phyloP scores from a whole-genome alignment of 2,797 vertebrate species.

The Menidia menidia region DNA sequence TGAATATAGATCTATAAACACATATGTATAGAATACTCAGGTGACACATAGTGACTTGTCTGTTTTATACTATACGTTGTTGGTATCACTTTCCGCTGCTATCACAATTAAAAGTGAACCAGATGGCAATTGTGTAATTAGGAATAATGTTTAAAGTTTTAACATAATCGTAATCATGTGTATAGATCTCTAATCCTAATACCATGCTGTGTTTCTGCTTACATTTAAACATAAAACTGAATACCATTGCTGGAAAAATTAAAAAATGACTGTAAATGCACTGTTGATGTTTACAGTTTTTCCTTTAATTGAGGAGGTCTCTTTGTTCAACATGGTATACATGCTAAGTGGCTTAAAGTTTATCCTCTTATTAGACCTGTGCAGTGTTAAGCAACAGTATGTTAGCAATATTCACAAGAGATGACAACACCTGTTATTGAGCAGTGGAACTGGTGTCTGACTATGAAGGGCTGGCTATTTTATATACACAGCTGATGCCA shows the following conservation, averaged over 20 bases:
- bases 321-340: not conserved
- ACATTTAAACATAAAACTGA: too few relatives aligned
- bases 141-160: too few relatives aligned
- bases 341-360: constrained; percentile 42
- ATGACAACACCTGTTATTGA: constrained; percentile 63
- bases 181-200: too few relatives aligned
- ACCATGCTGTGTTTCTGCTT: too few relatives aligned
- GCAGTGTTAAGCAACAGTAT: constrained; percentile 8
- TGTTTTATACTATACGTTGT: not conserved
- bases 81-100: not conserved
- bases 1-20: constrained; percentile 1
- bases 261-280: too few relatives aligned
- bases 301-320: not conserved
- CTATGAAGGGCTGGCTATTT: constrained; percentile 48
- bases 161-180: too few relatives aligned
- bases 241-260: too few relatives aligned
- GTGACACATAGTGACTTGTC: constrained; percentile 2
- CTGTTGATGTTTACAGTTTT: too few relatives aligned
- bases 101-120: not conserved
- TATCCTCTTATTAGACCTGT: constrained; percentile 47
- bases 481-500: constrained; percentile 1
- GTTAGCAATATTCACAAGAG: constrained; percentile 59
- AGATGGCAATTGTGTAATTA: not conserved
- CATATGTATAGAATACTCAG: not conserved
- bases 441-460: constrained; percentile 45